Conservation (phyloP, 2,113 vertebrate genomes). For the Aptenodytes forsteri region DNA sequence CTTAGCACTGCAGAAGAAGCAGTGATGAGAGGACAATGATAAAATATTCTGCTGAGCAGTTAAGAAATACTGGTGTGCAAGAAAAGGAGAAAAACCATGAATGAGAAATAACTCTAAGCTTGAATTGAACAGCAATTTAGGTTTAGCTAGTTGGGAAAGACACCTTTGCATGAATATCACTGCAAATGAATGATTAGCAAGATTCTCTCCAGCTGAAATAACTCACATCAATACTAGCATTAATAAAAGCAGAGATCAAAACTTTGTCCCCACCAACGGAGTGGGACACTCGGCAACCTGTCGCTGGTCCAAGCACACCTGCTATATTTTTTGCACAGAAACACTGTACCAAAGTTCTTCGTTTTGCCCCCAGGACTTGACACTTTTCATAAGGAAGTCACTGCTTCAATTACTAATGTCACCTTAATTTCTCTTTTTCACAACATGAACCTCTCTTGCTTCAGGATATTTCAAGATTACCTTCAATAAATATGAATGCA, state of each 20-base stretch:
- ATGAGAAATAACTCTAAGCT: not conserved
- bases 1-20: too few species aligned
- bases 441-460: not conserved
- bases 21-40: too few species aligned
- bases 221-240: rapidly evolving
- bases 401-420: slow-evolving; percentile 42
- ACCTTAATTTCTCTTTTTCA: slow-evolving; percentile 20
- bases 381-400: not conserved
- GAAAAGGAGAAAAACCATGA: not conserved
- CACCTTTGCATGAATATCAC: rapidly evolving
- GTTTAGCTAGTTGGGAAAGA: not conserved
- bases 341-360: rapidly evolving
- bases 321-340: not conserved
- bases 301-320: rapidly evolving
- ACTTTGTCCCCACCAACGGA: rapidly evolving
- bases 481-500: slow-evolving; percentile 47
- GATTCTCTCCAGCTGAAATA: too few species aligned
- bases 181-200: rapidly evolving
- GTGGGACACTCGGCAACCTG: rapidly evolving
- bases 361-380: not conserved
- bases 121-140: rapidly evolving
- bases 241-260: too few species aligned
- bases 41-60: not conserved
- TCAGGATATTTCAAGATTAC: slow-evolving; percentile 3
- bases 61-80: rapidly evolving